Conservation (phyloP, 1,140 invertebrate species). For the Chionoecetes opilio region DNA sequence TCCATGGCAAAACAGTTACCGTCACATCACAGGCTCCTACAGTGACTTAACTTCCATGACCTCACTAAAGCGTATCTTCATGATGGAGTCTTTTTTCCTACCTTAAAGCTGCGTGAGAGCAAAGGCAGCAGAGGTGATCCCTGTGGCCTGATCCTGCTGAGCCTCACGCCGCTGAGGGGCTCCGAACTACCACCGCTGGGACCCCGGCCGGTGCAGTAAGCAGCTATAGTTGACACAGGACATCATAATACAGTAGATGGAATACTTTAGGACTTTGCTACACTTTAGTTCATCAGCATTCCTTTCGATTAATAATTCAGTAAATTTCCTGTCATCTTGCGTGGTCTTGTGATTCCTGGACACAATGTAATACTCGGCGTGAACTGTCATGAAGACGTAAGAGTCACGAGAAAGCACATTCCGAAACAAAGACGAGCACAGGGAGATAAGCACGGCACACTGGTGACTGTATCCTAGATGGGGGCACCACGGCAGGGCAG, state of each 20-base stretch:
- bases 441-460: background rate
- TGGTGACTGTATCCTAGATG: background rate
- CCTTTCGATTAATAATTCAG: background rate
- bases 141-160: slow-evolving; percentile 15
- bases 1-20: background rate
- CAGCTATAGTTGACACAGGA: background rate
- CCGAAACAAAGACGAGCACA: slow-evolving; percentile 27
- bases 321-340: slow-evolving; percentile 17
- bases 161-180: background rate
- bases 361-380: background rate
- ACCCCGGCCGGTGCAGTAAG: background rate
- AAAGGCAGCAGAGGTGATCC: slow-evolving; percentile 3
- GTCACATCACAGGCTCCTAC: background rate
- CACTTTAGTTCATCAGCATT: background rate
- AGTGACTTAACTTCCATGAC: background rate
- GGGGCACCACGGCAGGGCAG: background rate
- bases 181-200: background rate
- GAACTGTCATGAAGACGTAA: background rate
- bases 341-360: background rate
- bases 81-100: background rate
- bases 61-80: slow-evolving; percentile 29
- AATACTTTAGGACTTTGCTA: slow-evolving; percentile 8
- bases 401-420: slow-evolving; percentile 28
- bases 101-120: slow-evolving; percentile 6
- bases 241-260: background rate